Percentiles rank a stretch among this genome's conserved stretches.
phyloP scores from a whole-genome alignment of 2,113 vertebrate genomes.

The Lontra canadensis region DNA sequence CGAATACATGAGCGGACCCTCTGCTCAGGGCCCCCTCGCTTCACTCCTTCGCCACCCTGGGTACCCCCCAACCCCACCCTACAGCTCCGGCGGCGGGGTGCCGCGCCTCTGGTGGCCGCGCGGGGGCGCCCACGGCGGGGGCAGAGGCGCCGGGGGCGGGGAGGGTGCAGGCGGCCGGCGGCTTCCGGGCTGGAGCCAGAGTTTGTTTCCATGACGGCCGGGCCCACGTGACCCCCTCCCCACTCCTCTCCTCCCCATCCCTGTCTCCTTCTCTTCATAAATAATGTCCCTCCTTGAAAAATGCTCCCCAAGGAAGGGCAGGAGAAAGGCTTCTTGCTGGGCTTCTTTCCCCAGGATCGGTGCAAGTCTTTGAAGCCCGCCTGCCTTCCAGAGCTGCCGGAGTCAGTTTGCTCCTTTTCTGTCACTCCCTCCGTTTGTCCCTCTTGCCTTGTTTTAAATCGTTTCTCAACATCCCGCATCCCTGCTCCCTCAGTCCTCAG shows the following conservation, averaged over 20 bases:
- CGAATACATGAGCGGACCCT: background rate
- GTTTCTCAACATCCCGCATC: background rate
- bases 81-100: accelerated
- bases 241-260: too few relatives aligned
- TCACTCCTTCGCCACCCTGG: too few relatives aligned
- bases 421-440: background rate
- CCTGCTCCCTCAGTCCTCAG: background rate
- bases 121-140: slow-evolving; percentile 18
- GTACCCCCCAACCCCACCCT: background rate
- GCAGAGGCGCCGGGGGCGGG: accelerated
- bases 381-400: background rate
- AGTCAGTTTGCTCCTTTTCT: background rate
- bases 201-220: slow-evolving; percentile 44
- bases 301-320: slow-evolving; percentile 24
- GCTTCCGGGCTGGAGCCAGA: accelerated
- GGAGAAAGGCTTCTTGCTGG: background rate
- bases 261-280: background rate
- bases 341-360: background rate
- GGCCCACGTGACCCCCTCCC: slow-evolving; percentile 29
- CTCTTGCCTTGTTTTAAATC: background rate
- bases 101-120: background rate
- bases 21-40: accelerated
- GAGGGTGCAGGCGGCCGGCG: accelerated
- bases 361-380: background rate
- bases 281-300: slow-evolving; percentile 34